A percentile compares a stretch with the other conserved stretches of the same genome.
Conservation (phyloP, 2,797 vertebrate genomes). For the Enteromius afrohamiltoni region DNA sequence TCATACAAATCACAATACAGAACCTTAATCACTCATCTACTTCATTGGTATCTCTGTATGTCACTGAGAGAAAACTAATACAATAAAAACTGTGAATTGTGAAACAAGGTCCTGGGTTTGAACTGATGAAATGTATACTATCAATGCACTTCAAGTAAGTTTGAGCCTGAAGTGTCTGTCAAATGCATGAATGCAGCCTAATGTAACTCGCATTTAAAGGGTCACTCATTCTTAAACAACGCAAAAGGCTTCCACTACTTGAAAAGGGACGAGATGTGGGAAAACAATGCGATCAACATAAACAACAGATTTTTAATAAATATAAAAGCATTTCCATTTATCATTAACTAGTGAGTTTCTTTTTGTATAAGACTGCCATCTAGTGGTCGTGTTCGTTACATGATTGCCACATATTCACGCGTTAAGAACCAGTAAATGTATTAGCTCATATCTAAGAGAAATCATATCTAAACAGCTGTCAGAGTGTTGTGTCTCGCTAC, state of each 20-base stretch:
- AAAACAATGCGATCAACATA: neutral
- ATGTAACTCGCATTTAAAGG: neutral
- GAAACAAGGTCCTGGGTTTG: too few relatives aligned
- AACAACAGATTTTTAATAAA: neutral
- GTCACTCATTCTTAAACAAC: neutral
- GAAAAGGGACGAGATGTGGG: neutral
- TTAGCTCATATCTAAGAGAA: neutral
- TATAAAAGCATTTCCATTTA: neutral
- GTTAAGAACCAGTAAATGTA: neutral
- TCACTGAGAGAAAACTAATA: too few relatives aligned
- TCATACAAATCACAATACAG: too few relatives aligned
- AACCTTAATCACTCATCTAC: too few relatives aligned
- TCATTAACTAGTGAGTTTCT: neutral
- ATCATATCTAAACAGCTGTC: too few relatives aligned
- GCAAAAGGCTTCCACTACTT: neutral
- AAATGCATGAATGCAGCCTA: neutral
- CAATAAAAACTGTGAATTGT: too few relatives aligned
- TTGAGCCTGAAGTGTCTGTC: neutral
- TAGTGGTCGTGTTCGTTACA: neutral
- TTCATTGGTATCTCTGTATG: too few relatives aligned
- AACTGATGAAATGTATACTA: neutral
- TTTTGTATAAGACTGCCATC: neutral
- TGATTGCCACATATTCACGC: neutral
- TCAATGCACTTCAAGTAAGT: neutral
- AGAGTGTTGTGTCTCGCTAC: too few relatives aligned